Evolutionary conservation across 2,888 invertebrate genomes (phyloP), one percentile per base, ranked within the genome.

Genomic region (Anarsia innoxiella): DNA sequence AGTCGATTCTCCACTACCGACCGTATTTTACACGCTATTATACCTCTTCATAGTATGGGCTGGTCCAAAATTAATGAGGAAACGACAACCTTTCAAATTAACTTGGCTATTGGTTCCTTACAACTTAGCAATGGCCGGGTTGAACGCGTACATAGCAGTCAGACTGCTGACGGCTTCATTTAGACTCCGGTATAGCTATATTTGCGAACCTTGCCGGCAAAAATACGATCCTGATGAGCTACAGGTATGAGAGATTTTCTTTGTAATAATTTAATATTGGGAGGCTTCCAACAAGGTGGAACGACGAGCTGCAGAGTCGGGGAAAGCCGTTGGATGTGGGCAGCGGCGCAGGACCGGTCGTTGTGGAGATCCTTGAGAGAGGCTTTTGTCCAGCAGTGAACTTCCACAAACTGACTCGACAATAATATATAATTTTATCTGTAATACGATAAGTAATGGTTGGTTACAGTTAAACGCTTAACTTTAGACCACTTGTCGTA

Each of bases 141-240:
- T 97, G 31, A 97, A 96, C 66, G 88, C 89, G 2, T 94, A 94
- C 61, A 97, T 97, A 66, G 92, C 93, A 36, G 71, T 90, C 42
- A 91, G 95, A 84, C 63, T 93, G 40, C 74, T 93, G 2, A 87
- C 90, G 11, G 92, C 93, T 2, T 91, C 93, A 2, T 90, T 89
- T 39, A 88, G 91, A 56, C 76, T 93, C 40, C 87, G 90, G 43
- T 96, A 96, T 66, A 94, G 92, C 66, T 93, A 93, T 64, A 89
- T 93, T 12, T 97, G 97, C 65, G 93, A 96, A 66, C 93, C 94
- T 1, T 93, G 95, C 50, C 87, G 91, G 45, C 90, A 92, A 51
- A 88, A 89, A 31, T 89, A 91, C 54, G 89, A 93, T 61, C 90
- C 92, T 0, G 90, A 93, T 63, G 94, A 96, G 66, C 63, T 95